Evolutionary conservation across 2,888 invertebrate genomes (phyloP).

Genomic region (Osmoderma eremita): DNA sequence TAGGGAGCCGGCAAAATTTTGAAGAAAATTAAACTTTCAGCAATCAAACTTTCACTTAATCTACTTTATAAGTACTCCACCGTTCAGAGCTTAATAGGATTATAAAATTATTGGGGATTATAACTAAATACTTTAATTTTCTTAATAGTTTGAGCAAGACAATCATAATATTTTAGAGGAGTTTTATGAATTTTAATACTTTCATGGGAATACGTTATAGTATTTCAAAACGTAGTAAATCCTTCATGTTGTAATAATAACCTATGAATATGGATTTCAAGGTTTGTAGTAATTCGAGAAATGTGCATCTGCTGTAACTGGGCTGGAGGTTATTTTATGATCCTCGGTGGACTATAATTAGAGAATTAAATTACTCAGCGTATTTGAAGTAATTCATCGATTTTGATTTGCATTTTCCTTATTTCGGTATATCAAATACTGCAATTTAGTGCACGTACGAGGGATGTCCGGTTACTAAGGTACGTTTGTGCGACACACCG

Average conservation of each 20-base stretch:
- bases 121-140: neutral
- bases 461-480: no score
- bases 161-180: neutral
- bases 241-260: no score
- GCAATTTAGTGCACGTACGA: conserved; percentile 6
- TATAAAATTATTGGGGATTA: conserved; percentile 28
- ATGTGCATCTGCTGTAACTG: neutral
- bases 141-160: conserved; percentile 18
- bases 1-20: neutral
- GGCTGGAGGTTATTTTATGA: conserved; percentile 14
- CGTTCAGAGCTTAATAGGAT: conserved; percentile 11
- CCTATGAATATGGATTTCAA: no score
- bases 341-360: conserved; percentile 14
- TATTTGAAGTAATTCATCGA: conserved; percentile 22
- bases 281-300: conserved; percentile 5
- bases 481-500: no score
- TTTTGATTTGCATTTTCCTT: conserved; percentile 23
- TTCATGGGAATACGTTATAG: neutral
- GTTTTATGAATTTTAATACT: conserved; percentile 1
- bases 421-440: conserved; percentile 10
- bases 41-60: neutral
- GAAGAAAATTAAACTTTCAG: conserved; percentile 4
- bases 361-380: conserved; percentile 25
- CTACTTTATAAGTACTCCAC: conserved; percentile 15
- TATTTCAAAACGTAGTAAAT: neutral